Evolutionary conservation across 2,797 vertebrate genomes (phyloP).

Genomic region (Eulemur coronatus): DNA sequence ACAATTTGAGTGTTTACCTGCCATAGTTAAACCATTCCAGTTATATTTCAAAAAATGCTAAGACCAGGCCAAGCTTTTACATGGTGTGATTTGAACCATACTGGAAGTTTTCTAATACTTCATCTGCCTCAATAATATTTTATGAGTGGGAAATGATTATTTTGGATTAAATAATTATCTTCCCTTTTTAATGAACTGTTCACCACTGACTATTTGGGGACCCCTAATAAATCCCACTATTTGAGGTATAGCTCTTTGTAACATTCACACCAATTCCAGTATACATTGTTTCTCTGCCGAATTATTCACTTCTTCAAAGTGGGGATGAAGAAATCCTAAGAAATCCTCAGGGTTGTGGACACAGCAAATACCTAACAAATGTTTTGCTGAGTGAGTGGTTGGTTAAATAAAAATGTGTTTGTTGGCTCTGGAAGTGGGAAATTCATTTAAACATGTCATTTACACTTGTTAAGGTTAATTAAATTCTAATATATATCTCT

Average conservation of each 20-base stretch:
- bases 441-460: background rate
- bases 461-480: background rate
- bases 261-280: background rate
- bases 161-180: background rate
- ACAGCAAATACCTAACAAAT: background rate
- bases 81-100: background rate
- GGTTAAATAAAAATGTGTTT: background rate
- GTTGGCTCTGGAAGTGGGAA: background rate
- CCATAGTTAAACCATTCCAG: background rate
- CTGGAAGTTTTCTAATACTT: background rate
- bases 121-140: background rate
- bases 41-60: background rate
- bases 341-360: background rate
- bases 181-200: background rate
- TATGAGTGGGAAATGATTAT: background rate
- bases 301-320: background rate
- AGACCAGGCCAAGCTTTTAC: background rate
- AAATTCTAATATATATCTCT: background rate
- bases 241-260: background rate
- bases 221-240: background rate
- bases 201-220: background rate
- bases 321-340: background rate
- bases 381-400: background rate
- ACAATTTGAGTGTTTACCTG: constrained; percentile 15
- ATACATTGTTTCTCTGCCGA: background rate